Percentiles rank a stretch among this genome's conserved stretches.
Evolutionary conservation across 2,113 vertebrate species (phyloP).

Genomic region (Ceyx melanurus): DNA sequence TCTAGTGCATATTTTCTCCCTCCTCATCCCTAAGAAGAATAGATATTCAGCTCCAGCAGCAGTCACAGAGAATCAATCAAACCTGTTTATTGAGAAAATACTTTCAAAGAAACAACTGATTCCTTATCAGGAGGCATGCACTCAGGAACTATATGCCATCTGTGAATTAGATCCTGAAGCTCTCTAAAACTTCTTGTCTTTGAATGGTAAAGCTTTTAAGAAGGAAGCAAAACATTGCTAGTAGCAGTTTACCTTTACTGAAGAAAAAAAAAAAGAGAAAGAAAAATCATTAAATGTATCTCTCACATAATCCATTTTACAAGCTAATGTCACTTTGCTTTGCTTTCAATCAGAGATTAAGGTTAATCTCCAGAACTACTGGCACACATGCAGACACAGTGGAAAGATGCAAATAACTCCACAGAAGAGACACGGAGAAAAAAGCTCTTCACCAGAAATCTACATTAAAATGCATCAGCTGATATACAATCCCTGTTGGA

Average conservation of each 20-base stretch:
- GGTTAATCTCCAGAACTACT: slow-evolving; percentile 36
- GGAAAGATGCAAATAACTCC: slow-evolving; percentile 37
- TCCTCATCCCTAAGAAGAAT: not conserved
- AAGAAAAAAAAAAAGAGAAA: not conserved
- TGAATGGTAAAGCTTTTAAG: not conserved
- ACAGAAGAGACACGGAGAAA: not conserved
- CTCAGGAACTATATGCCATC: not conserved
- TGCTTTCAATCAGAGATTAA: slow-evolving; percentile 38
- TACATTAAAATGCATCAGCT: slow-evolving; percentile 40
- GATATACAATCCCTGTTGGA: not conserved
- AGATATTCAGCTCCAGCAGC: not conserved
- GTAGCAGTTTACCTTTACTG: slow-evolving; percentile 11
- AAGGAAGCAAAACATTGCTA: not conserved
- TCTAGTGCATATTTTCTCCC: not conserved
- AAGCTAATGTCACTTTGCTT: slow-evolving; percentile 32
- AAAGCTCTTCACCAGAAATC: slow-evolving; percentile 26
- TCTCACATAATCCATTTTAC: slow-evolving; percentile 36
- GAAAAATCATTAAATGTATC: not conserved
- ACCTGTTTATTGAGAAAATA: slow-evolving; percentile 3
- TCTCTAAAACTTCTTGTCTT: not conserved
- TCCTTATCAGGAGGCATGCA: not conserved
- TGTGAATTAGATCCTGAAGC: not conserved
- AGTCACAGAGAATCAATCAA: not conserved
- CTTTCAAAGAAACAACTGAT: slow-evolving; percentile 11
- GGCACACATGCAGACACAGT: accelerated